Percentiles rank a stretch among this genome's conserved stretches.
These are phyloP conservation scores for Dryas iulia DNA, from an alignment of 1,140 invertebrate species.

Conservation along the genomic window DNA sequence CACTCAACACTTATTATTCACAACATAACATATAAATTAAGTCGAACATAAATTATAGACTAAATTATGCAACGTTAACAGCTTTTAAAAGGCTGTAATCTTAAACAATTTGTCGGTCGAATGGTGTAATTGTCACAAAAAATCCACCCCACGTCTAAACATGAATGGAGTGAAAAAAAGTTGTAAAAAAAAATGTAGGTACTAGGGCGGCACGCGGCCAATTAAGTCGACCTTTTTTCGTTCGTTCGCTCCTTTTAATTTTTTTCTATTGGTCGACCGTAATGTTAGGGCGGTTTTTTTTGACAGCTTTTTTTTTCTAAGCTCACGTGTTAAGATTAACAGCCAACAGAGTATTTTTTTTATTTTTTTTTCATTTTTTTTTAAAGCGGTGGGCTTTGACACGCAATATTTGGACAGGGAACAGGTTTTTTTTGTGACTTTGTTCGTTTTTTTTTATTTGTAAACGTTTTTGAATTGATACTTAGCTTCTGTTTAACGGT, in stretches of 20 bases:
- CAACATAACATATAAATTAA: conserved; percentile 18
- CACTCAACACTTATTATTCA: conserved; percentile 17
- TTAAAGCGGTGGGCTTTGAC: conserved; percentile 54
- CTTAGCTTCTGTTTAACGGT: conserved; percentile 67
- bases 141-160: conserved; percentile 60
- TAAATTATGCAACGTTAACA: conserved; percentile 50
- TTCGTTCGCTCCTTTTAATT: conserved; percentile 49
- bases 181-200: conserved; percentile 51
- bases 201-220: conserved; percentile 70
- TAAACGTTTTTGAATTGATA: conserved; percentile 51
- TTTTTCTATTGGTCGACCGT: conserved; percentile 69
- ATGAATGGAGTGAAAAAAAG: conserved; percentile 44
- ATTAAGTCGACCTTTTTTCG: conserved; percentile 71
- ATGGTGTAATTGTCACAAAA: conserved; percentile 68
- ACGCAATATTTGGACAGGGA: conserved; percentile 62
- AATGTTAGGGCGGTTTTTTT: conserved; percentile 61
- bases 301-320: conserved; percentile 45
- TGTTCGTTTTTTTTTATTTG: conserved; percentile 43
- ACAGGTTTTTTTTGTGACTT: conserved; percentile 46
- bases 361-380: conserved; percentile 55
- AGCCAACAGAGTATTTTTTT: conserved; percentile 47
- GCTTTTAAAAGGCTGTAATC: conserved; percentile 58
- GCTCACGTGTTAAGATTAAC: conserved; percentile 58
- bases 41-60: conserved; percentile 32
- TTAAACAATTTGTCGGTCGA: conserved; percentile 59